A percentile compares a stretch with the other conserved stretches of the same genome.
Evolutionary conservation across 2,113 vertebrate species (phyloP).

Genomic region (Uria aalge): DNA sequence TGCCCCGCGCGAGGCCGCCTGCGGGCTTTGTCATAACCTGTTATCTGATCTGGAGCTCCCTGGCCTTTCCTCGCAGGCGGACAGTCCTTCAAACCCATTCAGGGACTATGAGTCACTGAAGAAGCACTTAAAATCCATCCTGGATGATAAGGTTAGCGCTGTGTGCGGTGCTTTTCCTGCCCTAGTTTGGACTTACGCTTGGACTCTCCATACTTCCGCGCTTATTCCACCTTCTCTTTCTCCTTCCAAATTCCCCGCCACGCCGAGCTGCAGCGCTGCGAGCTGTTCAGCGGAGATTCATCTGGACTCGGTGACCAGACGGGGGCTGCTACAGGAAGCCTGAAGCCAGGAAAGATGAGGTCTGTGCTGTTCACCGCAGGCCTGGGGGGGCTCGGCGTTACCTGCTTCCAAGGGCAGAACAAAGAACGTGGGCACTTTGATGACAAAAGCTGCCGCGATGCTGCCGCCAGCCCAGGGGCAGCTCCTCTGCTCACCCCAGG

Average conservation of each 20-base stretch:
- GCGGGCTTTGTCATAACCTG: background rate
- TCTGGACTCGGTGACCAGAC: fast-evolving
- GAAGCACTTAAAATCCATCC: constrained; percentile 50
- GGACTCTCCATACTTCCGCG: background rate
- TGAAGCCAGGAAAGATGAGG: background rate
- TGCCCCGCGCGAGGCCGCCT: fast-evolving
- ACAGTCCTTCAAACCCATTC: constrained; percentile 25
- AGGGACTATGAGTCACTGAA: constrained; percentile 48
- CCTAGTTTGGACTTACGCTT: constrained; percentile 23
- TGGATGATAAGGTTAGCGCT: constrained; percentile 2
- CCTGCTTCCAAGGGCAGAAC: background rate
- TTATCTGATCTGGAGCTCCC: constrained; percentile 3
- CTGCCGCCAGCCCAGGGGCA: background rate
- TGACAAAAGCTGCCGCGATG: background rate
- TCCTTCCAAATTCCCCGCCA: background rate
- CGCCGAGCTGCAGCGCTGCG: fast-evolving
- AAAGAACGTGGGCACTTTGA: fast-evolving
- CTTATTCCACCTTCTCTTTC: background rate
- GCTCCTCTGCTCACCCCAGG: fast-evolving
- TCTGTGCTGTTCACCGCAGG: background rate
- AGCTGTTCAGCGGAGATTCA: background rate
- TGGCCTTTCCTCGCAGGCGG: background rate
- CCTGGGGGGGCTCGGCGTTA: fast-evolving
- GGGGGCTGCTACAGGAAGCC: background rate
- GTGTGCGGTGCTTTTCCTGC: background rate